These are phyloP conservation scores for Cyprinodon variegatus DNA, from an alignment of 2,113 vertebrate species.

Conservation along the genomic window DNA sequence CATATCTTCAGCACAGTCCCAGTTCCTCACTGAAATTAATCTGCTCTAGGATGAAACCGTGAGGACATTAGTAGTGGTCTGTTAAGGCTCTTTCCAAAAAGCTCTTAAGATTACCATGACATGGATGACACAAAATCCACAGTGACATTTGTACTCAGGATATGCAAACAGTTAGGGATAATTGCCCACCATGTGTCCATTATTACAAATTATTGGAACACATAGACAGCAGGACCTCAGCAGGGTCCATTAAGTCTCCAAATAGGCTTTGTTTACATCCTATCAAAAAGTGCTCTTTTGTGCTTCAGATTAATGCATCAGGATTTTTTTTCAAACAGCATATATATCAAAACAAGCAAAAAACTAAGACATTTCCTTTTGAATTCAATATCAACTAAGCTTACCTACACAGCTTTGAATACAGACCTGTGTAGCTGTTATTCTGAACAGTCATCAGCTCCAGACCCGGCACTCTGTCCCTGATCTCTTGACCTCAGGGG, in stretches of 20 bases:
- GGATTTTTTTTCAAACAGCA: background rate
- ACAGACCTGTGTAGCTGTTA: conserved; percentile 1
- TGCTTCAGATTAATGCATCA: background rate
- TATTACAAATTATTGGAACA: background rate
- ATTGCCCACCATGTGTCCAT: background rate
- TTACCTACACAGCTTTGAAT: background rate
- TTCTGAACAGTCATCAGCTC: background rate
- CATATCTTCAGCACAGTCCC: no score
- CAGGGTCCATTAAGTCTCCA: background rate
- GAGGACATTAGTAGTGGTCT: background rate
- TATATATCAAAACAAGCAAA: no score
- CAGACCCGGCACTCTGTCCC: background rate
- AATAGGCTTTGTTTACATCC: background rate
- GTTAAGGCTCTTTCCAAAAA: background rate
- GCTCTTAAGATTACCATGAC: background rate
- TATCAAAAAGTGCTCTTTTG: background rate
- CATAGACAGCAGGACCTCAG: background rate
- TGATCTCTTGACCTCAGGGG: conserved; percentile 42
- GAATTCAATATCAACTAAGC: background rate
- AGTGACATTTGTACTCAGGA: background rate
- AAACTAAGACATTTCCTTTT: background rate
- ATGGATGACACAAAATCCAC: background rate
- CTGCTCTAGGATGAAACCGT: background rate
- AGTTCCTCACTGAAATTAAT: background rate
- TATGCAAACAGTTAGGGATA: background rate